phyloP scores from a whole-genome alignment of 2,797 vertebrate genomes.

The Sebastes minor region DNA sequence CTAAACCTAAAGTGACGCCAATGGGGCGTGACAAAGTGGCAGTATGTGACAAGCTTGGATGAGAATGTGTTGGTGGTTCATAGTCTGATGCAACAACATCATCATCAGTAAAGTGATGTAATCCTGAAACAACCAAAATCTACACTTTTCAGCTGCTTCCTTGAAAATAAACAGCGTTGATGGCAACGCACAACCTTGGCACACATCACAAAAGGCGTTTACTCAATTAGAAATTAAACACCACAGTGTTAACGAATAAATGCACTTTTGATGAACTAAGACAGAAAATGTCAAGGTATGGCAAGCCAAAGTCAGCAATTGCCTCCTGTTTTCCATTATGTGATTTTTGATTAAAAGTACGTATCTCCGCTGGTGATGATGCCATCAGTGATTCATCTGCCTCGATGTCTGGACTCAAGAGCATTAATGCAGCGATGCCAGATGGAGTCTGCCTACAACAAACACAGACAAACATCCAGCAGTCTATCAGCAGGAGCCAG shows the following conservation, averaged over 20 bases:
- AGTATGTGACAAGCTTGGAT: neutral
- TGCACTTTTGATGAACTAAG: neutral
- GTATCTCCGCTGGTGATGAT: neutral
- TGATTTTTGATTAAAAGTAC: neutral
- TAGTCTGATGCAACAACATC: neutral
- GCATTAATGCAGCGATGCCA: neutral
- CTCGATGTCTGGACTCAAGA: constrained; percentile 19
- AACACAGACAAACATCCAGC: neutral
- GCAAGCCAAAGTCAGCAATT: neutral
- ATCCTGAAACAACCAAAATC: neutral
- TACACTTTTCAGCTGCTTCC: neutral
- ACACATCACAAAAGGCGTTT: neutral
- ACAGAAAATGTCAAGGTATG: neutral
- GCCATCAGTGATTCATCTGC: constrained; percentile 12
- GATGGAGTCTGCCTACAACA: constrained; percentile 39
- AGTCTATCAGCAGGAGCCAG: constrained; percentile 49
- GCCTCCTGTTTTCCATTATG: neutral
- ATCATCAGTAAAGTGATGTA: neutral
- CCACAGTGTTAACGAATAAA: neutral
- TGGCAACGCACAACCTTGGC: neutral
- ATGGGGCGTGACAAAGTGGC: too few relatives aligned
- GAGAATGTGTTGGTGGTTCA: neutral
- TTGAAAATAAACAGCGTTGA: neutral
- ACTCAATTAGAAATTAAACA: neutral
- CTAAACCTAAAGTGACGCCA: too few relatives aligned